Evolutionary conservation across 2,113 vertebrate genomes (phyloP).

Genomic region (Salvelinus sp.): DNA sequence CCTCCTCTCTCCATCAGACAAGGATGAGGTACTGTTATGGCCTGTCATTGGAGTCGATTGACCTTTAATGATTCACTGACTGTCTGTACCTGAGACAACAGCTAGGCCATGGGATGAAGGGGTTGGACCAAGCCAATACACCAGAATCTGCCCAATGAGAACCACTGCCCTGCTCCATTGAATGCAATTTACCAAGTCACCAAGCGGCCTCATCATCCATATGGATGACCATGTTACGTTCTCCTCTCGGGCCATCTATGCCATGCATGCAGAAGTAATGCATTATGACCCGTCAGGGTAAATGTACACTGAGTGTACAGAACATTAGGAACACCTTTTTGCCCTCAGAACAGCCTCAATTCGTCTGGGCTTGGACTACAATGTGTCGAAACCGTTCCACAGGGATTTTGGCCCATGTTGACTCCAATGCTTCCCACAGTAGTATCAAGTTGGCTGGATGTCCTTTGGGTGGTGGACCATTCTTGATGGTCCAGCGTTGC

Average conservation of each 20-base stretch:
- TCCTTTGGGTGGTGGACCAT: too few relatives aligned
- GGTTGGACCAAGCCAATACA: conserved; percentile 44
- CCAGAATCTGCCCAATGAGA: conserved; percentile 29
- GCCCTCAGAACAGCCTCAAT: too few relatives aligned
- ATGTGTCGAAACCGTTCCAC: too few relatives aligned
- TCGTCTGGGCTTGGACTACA: too few relatives aligned
- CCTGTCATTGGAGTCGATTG: conserved; percentile 63
- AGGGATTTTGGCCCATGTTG: too few relatives aligned
- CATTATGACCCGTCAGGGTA: conserved; percentile 28
- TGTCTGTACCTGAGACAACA: conserved; percentile 47
- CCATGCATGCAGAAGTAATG: conserved; percentile 32
- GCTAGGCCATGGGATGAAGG: conserved; percentile 43
- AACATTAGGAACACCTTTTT: neutral
- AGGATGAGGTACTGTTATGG: conserved; percentile 51
- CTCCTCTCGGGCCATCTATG: conserved; percentile 40
- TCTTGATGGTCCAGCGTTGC: too few relatives aligned
- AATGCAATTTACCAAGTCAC: conserved; percentile 55
- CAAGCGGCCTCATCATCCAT: conserved; percentile 43
- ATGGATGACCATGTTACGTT: conserved; percentile 47
- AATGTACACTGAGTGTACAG: conserved; percentile 8
- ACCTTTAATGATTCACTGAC: conserved; percentile 58
- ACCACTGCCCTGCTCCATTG: conserved; percentile 41
- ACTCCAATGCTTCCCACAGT: too few relatives aligned
- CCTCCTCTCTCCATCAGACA: conserved; percentile 46
- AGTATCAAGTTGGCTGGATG: too few relatives aligned